A percentile compares a stretch with the other conserved stretches of the same genome.
Evolutionary conservation across 2,797 vertebrate genomes (phyloP).

Genomic region (Phyllotis vaccarum): DNA sequence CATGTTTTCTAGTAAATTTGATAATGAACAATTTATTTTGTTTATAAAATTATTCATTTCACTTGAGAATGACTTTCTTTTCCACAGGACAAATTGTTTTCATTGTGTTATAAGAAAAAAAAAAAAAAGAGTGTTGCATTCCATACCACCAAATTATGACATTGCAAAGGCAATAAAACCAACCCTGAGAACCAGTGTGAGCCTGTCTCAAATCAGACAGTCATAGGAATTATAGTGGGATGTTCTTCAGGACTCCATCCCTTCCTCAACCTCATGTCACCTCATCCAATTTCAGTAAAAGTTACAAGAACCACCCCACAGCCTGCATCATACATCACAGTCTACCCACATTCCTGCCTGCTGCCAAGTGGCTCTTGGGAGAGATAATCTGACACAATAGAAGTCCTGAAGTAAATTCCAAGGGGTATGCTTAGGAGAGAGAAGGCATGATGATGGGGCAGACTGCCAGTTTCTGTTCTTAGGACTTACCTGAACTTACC

Average conservation of each 20-base stretch:
- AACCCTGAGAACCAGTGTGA: not conserved
- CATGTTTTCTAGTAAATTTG: constrained; percentile 44
- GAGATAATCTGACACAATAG: constrained; percentile 22
- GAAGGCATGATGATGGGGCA: not conserved
- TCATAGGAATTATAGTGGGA: not conserved
- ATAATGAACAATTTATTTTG: constrained; percentile 27
- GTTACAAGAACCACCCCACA: not conserved
- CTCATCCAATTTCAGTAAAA: constrained; percentile 2
- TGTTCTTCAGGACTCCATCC: not conserved
- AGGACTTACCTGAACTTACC: not conserved
- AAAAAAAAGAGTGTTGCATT: not conserved
- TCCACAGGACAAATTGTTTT: not conserved
- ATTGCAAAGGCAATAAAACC: constrained; percentile 34
- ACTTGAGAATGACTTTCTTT: constrained; percentile 20
- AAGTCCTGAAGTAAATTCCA: constrained; percentile 52
- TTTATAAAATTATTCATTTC: constrained; percentile 1
- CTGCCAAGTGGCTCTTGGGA: constrained; percentile 12
- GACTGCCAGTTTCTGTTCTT: not conserved
- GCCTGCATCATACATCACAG: not conserved
- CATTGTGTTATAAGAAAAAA: not conserved
- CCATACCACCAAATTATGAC: not conserved
- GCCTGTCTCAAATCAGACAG: not conserved
- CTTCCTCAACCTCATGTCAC: not conserved
- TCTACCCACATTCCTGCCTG: not conserved
- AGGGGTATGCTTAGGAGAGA: constrained; percentile 20